These are phyloP conservation scores for Gymnocephalus cernua DNA, from an alignment of 2,113 vertebrate species.

Conservation along the genomic window DNA sequence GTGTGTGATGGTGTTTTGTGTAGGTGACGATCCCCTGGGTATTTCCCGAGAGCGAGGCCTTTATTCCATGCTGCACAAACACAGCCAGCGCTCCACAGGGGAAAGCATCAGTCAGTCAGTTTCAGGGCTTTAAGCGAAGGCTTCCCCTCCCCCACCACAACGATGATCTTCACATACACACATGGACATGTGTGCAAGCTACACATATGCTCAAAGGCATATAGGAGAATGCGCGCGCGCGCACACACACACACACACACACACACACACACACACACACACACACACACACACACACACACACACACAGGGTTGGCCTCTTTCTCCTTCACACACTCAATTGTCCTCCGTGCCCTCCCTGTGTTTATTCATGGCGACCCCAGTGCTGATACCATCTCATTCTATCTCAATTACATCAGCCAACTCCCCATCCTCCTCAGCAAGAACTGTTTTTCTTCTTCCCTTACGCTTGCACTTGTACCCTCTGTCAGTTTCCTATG, in stretches of 20 bases:
- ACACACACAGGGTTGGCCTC: slow-evolving; percentile 43
- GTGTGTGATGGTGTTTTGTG: slow-evolving; percentile 69
- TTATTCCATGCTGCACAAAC: slow-evolving; percentile 73
- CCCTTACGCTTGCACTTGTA: slow-evolving; percentile 37
- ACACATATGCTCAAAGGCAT: slow-evolving; percentile 68
- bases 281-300: slow-evolving; percentile 29
- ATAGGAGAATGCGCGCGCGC: slow-evolving; percentile 43
- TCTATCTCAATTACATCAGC: slow-evolving; percentile 85
- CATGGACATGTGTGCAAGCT: slow-evolving; percentile 46
- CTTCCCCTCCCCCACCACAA: slow-evolving; percentile 69
- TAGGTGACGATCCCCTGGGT: slow-evolving; percentile 69
- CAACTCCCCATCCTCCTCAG: slow-evolving; percentile 70
- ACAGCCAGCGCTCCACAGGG: slow-evolving; percentile 62
- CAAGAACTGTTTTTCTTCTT: slow-evolving; percentile 68
- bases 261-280: neutral
- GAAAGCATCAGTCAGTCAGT: slow-evolving; percentile 72
- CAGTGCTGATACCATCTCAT: slow-evolving; percentile 82
- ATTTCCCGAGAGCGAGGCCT: slow-evolving; percentile 61
- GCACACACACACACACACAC: slow-evolving; percentile 2
- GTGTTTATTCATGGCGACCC: slow-evolving; percentile 81
- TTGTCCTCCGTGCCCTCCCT: slow-evolving; percentile 75
- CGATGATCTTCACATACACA: slow-evolving; percentile 54
- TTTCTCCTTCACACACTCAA: slow-evolving; percentile 70
- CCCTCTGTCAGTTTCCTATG: slow-evolving; percentile 25
- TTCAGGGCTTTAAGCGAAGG: slow-evolving; percentile 61